Evolutionary conservation across 2,888 invertebrate species (phyloP).

Genomic region (Chymomyza amoena): DNA sequence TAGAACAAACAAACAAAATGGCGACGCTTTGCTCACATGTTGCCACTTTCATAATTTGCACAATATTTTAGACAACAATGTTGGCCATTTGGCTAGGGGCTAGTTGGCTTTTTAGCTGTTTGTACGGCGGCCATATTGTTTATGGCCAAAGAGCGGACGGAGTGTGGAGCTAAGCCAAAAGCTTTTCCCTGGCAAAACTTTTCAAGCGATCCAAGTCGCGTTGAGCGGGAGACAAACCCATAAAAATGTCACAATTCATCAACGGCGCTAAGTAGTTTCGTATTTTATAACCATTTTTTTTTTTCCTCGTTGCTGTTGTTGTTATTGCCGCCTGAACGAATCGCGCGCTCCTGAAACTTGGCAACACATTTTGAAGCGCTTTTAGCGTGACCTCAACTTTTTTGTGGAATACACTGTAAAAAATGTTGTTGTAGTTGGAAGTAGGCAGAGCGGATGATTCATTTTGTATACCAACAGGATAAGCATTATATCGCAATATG

Average conservation of each 20-base stretch:
- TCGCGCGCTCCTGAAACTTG: constrained; percentile 12
- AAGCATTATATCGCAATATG: too few relatives aligned
- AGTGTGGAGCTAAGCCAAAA: constrained; percentile 54
- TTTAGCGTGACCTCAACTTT: constrained; percentile 46
- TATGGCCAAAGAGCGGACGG: constrained; percentile 35
- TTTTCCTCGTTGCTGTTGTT: constrained; percentile 13
- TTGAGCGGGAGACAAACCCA: constrained; percentile 62
- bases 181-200: constrained; percentile 16
- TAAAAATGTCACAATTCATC: constrained; percentile 74
- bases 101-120: constrained; percentile 34
- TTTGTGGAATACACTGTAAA: background rate
- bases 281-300: constrained; percentile 51
- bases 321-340: background rate
- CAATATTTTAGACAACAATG: constrained; percentile 31
- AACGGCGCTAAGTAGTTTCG: constrained; percentile 64
- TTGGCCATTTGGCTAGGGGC: constrained; percentile 6
- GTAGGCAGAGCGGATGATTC: too few relatives aligned
- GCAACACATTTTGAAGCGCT: constrained; percentile 41
- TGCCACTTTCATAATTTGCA: constrained; percentile 47
- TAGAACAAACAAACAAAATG: constrained; percentile 9
- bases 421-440: too few relatives aligned
- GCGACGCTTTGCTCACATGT: constrained; percentile 3
- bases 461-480: too few relatives aligned
- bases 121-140: constrained; percentile 46
- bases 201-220: constrained; percentile 16